phyloP scores from a whole-genome alignment of 37 sponge, comb jelly and placozoan species.

The Dysidea cf. avara region DNA sequence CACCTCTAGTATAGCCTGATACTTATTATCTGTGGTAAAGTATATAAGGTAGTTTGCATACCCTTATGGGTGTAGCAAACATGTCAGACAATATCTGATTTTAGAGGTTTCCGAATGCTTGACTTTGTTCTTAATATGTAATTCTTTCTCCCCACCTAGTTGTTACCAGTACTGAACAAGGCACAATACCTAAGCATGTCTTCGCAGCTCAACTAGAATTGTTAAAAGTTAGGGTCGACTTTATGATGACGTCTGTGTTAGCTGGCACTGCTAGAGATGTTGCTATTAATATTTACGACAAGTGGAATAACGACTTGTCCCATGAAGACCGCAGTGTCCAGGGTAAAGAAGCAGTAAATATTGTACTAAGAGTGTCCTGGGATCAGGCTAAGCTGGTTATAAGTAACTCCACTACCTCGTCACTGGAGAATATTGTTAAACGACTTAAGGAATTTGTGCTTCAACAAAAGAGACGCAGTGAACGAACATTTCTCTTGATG shows the following conservation, averaged over 20 bases:
- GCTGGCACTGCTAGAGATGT: slow-evolving; percentile 39
- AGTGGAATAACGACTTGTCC: slow-evolving; percentile 53
- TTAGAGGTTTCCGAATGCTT: no score
- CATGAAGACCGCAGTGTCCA: neutral
- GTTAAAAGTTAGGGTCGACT: slow-evolving; percentile 70
- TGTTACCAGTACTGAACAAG: no score
- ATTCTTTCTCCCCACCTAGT: no score
- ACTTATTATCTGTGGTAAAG: no score
- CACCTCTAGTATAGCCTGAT: no score
- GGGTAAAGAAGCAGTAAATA: no score
- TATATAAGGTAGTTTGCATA: no score
- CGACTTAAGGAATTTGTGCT: slow-evolving; percentile 62
- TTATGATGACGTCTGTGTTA: slow-evolving; percentile 70
- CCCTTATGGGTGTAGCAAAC: no score
- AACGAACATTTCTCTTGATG: slow-evolving; percentile 64
- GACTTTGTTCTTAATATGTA: no score
- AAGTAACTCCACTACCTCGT: slow-evolving; percentile 53
- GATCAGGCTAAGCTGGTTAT: slow-evolving; percentile 60
- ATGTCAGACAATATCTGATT: no score
- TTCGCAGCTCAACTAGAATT: slow-evolving; percentile 22
- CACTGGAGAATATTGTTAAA: slow-evolving; percentile 57
- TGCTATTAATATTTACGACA: slow-evolving; percentile 21
- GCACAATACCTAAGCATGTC: slow-evolving; percentile 50
- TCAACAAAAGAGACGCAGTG: slow-evolving; percentile 76
- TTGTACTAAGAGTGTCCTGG: slow-evolving; percentile 19